phyloP scores from a whole-genome alignment of 2,888 invertebrate species.

The Tanypteryx hageni region DNA sequence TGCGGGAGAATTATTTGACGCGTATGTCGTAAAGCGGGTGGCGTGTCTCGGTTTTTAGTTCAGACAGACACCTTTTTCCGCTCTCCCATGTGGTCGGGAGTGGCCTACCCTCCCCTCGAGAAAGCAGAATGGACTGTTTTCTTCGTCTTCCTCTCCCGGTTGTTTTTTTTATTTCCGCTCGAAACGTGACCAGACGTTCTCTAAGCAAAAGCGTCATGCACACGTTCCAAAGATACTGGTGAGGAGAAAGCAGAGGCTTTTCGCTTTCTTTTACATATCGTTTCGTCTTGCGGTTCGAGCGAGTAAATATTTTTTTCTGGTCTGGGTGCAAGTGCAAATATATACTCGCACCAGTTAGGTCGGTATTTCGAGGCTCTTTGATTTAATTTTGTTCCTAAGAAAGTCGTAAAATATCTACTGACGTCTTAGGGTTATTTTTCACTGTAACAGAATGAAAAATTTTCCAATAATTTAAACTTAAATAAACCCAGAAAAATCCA shows the following conservation, averaged over 20 bases:
- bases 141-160: background rate
- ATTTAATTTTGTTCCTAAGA: background rate
- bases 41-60: background rate
- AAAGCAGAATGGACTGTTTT: background rate
- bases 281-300: background rate
- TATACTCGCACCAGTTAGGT: background rate
- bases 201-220: background rate
- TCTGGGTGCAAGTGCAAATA: background rate
- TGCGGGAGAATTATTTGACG: background rate
- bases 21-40: background rate
- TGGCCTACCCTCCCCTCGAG: background rate
- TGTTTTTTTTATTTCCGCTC: background rate
- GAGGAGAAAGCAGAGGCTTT: background rate
- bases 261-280: conserved; percentile 22
- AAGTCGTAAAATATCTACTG: background rate
- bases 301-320: background rate
- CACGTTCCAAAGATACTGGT: background rate
- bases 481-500: too few species aligned
- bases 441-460: too few species aligned
- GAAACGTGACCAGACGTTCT: conserved; percentile 17
- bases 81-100: background rate
- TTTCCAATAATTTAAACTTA: too few species aligned
- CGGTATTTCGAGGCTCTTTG: background rate
- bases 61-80: background rate
- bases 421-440: too few species aligned